A percentile compares a stretch with the other conserved stretches of the same genome.
Conservation (phyloP, 1,140 invertebrate species). For the Drosophila micromelanica region DNA sequence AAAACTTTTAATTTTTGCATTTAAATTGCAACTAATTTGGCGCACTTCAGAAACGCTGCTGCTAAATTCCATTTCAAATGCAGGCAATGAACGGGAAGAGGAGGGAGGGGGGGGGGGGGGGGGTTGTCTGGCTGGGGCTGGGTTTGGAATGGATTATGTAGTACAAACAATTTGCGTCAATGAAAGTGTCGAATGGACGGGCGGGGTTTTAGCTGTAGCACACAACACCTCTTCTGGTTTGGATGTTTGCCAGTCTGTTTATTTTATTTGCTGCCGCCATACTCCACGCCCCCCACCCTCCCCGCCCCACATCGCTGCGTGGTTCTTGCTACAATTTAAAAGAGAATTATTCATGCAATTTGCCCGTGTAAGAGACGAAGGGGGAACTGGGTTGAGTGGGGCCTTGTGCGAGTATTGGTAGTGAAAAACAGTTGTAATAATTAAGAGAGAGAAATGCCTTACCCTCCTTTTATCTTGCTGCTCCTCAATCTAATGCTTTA, state of each 20-base stretch:
- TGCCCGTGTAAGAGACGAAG: constrained; percentile 27
- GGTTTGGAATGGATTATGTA: constrained; percentile 38
- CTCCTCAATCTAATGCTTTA: constrained; percentile 11
- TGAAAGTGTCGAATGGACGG: constrained; percentile 62
- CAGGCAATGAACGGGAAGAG: constrained; percentile 42
- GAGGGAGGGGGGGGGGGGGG: background rate
- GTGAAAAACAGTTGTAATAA: constrained; percentile 44
- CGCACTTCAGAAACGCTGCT: constrained; percentile 35
- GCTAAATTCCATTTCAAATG: constrained; percentile 67
- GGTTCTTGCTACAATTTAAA: constrained; percentile 75
- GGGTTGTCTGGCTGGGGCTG: background rate
- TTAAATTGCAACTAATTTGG: constrained; percentile 82
- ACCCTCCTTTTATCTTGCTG: background rate
- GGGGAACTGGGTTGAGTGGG: background rate
- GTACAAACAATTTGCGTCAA: constrained; percentile 77
- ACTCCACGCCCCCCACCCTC: background rate
- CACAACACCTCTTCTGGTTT: constrained; percentile 13
- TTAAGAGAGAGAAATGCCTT: constrained; percentile 28
- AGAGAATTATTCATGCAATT: constrained; percentile 84
- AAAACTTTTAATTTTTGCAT: constrained; percentile 70
- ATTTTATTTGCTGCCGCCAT: constrained; percentile 55
- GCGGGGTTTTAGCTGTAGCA: background rate
- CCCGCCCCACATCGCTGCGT: constrained; percentile 30
- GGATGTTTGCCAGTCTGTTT: constrained; percentile 57
- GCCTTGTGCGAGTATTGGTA: constrained; percentile 12